These are phyloP conservation scores for Onychostoma macrolepis DNA, from an alignment of 2,113 vertebrate species.

Conservation along the genomic window DNA sequence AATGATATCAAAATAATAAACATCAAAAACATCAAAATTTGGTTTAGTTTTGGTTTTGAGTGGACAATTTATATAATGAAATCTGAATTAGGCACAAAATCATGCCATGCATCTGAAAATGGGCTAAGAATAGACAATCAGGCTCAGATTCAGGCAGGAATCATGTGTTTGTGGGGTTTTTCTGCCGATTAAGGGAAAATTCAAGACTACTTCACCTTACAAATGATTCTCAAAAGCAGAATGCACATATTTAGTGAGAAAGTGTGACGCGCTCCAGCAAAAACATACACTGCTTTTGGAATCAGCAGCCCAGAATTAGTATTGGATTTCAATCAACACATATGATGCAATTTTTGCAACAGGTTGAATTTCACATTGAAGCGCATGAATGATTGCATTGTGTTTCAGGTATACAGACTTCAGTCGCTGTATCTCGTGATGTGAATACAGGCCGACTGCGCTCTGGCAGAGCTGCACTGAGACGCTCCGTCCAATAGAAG, in stretches of 20 bases:
- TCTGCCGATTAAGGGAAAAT: neutral
- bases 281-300: neutral
- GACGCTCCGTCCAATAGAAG: neutral
- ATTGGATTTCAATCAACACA: too few species aligned
- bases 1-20: neutral
- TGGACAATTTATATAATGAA: neutral
- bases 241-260: neutral
- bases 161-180: neutral
- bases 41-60: neutral
- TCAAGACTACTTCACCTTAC: neutral
- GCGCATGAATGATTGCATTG: too few species aligned
- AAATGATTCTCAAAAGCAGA: neutral
- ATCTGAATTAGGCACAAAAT: neutral
- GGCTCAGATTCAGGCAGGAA: neutral
- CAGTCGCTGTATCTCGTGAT: neutral
- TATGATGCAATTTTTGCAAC: too few species aligned
- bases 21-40: too few species aligned
- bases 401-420: neutral
- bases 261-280: neutral
- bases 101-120: neutral
- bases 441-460: neutral
- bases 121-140: neutral
- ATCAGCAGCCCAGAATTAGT: neutral
- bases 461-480: neutral
- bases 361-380: neutral